Conservation (phyloP, 2,113 vertebrate genomes). For the Origma solitaria region DNA sequence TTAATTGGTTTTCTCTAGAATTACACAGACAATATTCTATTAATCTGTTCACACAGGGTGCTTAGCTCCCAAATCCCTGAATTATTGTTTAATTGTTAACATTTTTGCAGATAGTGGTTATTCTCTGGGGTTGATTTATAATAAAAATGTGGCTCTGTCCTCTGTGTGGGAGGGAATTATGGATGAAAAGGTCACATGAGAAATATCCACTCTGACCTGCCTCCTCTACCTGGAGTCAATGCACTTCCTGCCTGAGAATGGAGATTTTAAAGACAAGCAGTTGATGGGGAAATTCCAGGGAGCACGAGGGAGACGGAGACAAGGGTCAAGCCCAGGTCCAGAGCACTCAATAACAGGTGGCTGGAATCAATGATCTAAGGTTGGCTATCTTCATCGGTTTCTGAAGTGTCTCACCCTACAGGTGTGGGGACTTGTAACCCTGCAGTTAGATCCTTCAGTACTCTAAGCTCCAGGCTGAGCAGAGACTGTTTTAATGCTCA, state of each 20-base stretch:
- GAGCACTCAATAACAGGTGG: not conserved
- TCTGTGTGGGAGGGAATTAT: not conserved
- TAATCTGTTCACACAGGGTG: slow-evolving; percentile 43
- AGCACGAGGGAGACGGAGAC: not conserved
- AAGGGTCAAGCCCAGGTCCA: not conserved
- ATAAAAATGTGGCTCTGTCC: not conserved
- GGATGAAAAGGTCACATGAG: not conserved
- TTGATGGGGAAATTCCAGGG: not conserved
- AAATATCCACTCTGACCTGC: not conserved
- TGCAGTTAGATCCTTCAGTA: no score
- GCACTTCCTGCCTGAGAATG: not conserved
- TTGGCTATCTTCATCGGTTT: not conserved
- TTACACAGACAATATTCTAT: slow-evolving; percentile 42
- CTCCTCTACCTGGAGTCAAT: not conserved
- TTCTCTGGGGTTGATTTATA: slow-evolving; percentile 14
- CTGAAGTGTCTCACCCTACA: not conserved
- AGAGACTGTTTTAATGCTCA: not conserved
- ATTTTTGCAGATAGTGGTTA: slow-evolving; percentile 30
- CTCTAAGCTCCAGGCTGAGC: not conserved
- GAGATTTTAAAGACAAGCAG: not conserved
- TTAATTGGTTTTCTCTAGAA: slow-evolving; percentile 65
- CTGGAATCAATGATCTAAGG: not conserved
- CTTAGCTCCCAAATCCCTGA: slow-evolving; percentile 55
- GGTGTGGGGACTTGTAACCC: no score
- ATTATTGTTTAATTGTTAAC: slow-evolving; percentile 50